These are phyloP conservation scores for Crocodylus rhombifer DNA, from an alignment of 2,797 vertebrate genomes.

Conservation along the genomic window DNA sequence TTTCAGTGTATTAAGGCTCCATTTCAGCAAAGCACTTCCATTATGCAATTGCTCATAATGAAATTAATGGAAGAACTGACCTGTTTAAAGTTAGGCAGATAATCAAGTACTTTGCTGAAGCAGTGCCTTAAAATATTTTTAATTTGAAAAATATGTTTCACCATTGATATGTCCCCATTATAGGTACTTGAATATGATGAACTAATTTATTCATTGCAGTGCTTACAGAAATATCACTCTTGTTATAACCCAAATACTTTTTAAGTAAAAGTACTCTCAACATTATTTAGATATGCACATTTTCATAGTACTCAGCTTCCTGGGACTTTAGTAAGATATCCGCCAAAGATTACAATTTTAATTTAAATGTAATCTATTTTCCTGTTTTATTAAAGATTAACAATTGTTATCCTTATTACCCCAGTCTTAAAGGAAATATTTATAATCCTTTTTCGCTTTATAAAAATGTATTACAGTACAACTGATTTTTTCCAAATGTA, in stretches of 20 bases:
- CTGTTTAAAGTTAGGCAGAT: background rate
- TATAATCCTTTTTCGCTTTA: background rate
- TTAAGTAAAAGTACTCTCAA: background rate
- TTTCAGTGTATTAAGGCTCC: background rate
- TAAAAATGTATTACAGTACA: background rate
- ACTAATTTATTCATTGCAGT: no score
- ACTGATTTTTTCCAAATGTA: background rate
- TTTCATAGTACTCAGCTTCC: background rate
- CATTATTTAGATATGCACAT: background rate
- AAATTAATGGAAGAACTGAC: background rate
- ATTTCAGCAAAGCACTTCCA: background rate
- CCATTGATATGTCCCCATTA: background rate
- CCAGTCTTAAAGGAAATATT: background rate
- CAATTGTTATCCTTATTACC: background rate
- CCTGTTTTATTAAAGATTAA: conserved; percentile 2
- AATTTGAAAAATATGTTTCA: background rate
- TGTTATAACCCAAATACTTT: background rate
- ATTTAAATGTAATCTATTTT: conserved; percentile 12
- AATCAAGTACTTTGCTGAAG: background rate
- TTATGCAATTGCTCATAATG: background rate
- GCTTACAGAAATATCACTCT: background rate
- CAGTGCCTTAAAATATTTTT: background rate
- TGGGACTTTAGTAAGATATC: background rate
- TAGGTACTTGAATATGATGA: background rate
- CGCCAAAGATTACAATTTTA: background rate